A percentile compares a stretch with the other conserved stretches of the same genome.
Conservation (phyloP, 1,140 invertebrate genomes). For the Pemphigus obesinymphae region DNA sequence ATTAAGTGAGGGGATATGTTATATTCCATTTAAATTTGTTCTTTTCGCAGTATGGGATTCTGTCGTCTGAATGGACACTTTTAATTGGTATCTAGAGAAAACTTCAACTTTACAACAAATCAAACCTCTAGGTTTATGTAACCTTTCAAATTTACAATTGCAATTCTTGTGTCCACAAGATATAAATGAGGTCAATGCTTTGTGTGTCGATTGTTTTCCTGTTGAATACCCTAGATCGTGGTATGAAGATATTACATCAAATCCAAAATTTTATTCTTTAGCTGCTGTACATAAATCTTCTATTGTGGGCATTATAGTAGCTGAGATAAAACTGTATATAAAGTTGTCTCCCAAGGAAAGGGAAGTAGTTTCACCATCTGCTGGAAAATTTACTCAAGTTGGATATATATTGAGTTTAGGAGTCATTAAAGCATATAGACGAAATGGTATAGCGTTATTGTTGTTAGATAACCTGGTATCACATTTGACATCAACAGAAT, state of each 20-base stretch:
- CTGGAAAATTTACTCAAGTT: constrained; percentile 72
- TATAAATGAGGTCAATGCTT: constrained; percentile 63
- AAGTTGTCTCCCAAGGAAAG: constrained; percentile 85
- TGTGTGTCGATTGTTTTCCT: constrained; percentile 67
- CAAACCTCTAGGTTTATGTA: constrained; percentile 57
- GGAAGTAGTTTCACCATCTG: constrained; percentile 80
- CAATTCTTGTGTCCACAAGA: constrained; percentile 84
- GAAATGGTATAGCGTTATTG: constrained; percentile 89
- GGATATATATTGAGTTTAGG: constrained; percentile 94
- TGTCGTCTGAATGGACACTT: constrained; percentile 45
- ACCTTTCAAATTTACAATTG: constrained; percentile 70
- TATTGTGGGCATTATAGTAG: constrained; percentile 88
- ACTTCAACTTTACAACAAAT: constrained; percentile 23
- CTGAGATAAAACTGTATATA: constrained; percentile 85
- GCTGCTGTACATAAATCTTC: constrained; percentile 83
- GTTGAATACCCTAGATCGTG: constrained; percentile 91
- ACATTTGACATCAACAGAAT: constrained; percentile 65
- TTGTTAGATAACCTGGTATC: constrained; percentile 84
- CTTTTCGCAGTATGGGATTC: background rate
- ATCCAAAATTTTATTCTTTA: constrained; percentile 80
- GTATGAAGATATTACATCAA: constrained; percentile 89
- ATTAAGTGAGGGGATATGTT: too few species aligned
- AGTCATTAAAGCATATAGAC: constrained; percentile 70
- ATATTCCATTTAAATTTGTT: background rate
- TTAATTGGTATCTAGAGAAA: constrained; percentile 45